These are phyloP conservation scores for Gallinago paraguaiae DNA, from an alignment of 2,113 vertebrate species.

Conservation along the genomic window DNA sequence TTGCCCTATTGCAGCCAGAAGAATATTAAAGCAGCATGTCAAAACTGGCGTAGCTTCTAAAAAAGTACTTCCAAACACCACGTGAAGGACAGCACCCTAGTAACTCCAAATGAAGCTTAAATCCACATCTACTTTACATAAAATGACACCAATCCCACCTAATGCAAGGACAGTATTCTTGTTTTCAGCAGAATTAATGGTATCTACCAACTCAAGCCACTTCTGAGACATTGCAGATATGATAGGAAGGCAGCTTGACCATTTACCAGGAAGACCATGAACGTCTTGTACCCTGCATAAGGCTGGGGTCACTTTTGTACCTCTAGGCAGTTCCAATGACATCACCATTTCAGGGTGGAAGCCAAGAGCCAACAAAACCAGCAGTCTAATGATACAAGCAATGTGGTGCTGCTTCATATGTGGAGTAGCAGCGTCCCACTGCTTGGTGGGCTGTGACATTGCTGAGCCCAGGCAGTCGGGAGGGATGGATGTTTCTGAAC, in stretches of 20 bases:
- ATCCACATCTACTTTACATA: constrained; percentile 2
- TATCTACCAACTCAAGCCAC: background rate
- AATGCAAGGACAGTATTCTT: background rate
- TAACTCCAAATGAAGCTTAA: background rate
- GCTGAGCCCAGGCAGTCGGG: background rate
- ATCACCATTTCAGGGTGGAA: background rate
- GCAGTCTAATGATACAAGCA: background rate
- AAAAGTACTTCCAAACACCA: constrained; percentile 7
- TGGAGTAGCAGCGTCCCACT: background rate
- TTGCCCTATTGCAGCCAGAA: constrained; percentile 61
- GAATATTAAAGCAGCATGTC: constrained; percentile 55
- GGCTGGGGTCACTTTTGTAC: background rate
- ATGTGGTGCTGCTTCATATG: fast-evolving
- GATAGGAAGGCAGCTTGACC: background rate
- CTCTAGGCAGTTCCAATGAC: background rate
- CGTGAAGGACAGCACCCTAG: constrained; percentile 38
- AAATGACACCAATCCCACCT: background rate
- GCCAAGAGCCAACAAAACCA: background rate
- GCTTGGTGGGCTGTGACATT: background rate
- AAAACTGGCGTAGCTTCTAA: constrained; percentile 49
- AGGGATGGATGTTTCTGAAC: background rate
- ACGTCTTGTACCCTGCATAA: background rate
- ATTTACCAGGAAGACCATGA: background rate
- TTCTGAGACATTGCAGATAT: background rate
- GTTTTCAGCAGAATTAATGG: background rate